Conservation (phyloP, 1,140 invertebrate species). For the Meloidogyne hapla region DNA sequence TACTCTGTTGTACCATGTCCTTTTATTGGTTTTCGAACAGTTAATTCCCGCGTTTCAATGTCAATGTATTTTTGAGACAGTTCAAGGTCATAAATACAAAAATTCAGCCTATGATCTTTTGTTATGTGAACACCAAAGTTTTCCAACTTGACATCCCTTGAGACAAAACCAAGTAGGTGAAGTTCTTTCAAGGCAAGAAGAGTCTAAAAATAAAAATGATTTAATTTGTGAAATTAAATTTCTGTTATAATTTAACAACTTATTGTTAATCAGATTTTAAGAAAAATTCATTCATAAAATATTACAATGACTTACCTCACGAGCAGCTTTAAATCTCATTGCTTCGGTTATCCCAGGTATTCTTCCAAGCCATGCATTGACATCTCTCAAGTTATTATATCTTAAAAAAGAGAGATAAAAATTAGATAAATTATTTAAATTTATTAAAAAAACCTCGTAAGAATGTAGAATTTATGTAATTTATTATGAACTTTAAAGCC, state of each 20-base stretch:
- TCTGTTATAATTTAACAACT: no score
- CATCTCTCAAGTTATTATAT: neutral
- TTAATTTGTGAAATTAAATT: no score
- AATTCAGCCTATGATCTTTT: neutral
- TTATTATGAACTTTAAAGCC: neutral
- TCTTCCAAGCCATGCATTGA: neutral
- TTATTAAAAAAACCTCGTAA: neutral
- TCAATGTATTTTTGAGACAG: neutral
- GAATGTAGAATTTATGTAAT: neutral
- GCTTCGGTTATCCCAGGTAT: neutral
- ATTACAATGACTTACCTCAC: no score
- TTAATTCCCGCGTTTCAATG: neutral
- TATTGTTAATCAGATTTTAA: no score
- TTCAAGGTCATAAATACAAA: neutral
- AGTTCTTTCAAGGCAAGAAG: neutral
- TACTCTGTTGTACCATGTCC: neutral
- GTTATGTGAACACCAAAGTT: neutral
- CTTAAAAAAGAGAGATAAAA: neutral
- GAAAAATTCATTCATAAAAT: no score
- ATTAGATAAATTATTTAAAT: neutral
- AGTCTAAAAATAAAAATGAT: neutral
- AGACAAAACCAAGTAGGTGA: neutral
- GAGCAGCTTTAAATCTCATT: slow-evolving; percentile 1
- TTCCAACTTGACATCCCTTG: neutral
- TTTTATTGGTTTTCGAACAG: neutral